Evolutionary conservation across 1,140 invertebrate species (phyloP).

Genomic region (Xylocopa sonorina): DNA sequence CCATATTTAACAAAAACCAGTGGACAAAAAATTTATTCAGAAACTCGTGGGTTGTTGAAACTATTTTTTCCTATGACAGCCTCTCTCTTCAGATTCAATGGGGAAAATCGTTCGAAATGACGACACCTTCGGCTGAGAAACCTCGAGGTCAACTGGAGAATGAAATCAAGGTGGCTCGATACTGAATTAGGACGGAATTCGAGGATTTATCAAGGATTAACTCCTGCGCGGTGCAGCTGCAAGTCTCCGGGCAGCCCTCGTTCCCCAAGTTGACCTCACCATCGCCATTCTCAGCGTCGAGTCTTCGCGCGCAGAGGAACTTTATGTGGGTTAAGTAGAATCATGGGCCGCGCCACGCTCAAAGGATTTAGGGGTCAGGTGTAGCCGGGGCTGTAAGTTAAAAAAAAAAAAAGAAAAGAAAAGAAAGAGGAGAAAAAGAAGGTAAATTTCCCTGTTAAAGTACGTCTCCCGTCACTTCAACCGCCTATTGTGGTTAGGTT

Average conservation of each 20-base stretch:
- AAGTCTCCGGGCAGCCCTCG: constrained; percentile 54
- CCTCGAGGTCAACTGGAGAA: constrained; percentile 58
- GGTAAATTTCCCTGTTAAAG: constrained; percentile 17
- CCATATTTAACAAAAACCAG: too few species aligned
- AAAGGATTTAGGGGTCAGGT: constrained; percentile 65
- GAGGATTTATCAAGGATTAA: constrained; percentile 76
- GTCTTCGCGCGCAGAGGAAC: constrained; percentile 57
- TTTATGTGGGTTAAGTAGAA: constrained; percentile 72
- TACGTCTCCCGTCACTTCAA: constrained; percentile 38
- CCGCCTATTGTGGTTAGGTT: constrained; percentile 45
- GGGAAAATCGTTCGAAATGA: too few species aligned
- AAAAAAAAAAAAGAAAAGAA: constrained; percentile 20
- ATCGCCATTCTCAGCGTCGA: constrained; percentile 63
- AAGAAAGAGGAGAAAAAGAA: neutral
- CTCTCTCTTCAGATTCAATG: too few species aligned
- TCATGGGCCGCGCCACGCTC: constrained; percentile 60
- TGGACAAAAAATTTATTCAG: too few species aligned
- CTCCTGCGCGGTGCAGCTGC: constrained; percentile 67
- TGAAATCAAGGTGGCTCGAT: constrained; percentile 74
- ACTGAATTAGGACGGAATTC: constrained; percentile 71
- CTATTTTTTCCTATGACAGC: neutral
- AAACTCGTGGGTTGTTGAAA: too few species aligned
- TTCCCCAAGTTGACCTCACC: constrained; percentile 63
- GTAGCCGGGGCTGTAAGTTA: constrained; percentile 33
- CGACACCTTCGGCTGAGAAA: neutral